Percentiles rank a stretch among this genome's conserved stretches.
phyloP scores from a whole-genome alignment of 1,140 invertebrate species.

The Rhopalosiphum padi region DNA sequence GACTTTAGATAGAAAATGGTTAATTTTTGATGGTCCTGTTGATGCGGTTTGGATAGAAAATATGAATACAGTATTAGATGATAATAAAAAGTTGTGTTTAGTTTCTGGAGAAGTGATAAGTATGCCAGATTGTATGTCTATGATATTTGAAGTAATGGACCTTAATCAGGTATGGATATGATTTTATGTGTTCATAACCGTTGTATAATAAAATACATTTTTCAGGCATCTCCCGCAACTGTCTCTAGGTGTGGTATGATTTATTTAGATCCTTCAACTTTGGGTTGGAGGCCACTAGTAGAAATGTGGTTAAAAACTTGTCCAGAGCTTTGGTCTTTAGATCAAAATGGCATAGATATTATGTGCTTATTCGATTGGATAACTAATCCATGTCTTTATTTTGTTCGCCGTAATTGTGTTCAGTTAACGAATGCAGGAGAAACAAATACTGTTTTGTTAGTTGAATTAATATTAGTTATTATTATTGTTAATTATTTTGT shows the following conservation, averaged over 20 bases:
- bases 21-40: constrained; percentile 78
- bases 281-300: constrained; percentile 82
- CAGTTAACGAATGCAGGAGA: constrained; percentile 77
- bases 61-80: constrained; percentile 81
- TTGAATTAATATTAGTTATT: background rate
- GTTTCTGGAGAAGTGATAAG: constrained; percentile 83
- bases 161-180: constrained; percentile 65
- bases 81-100: constrained; percentile 87
- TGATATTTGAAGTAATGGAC: constrained; percentile 93
- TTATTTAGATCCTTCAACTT: constrained; percentile 72
- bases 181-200: background rate
- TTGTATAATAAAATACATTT: background rate
- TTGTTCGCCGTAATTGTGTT: constrained; percentile 73
- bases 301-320: constrained; percentile 77
- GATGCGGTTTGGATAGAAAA: constrained; percentile 83
- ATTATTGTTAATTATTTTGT: too few species aligned
- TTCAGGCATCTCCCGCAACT: constrained; percentile 82
- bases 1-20: constrained; percentile 81
- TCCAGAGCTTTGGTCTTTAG: constrained; percentile 68
- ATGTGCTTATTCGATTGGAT: constrained; percentile 75
- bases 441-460: constrained; percentile 69
- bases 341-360: constrained; percentile 65
- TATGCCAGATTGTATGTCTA: constrained; percentile 81
- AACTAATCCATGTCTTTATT: constrained; percentile 73
- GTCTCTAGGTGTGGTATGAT: constrained; percentile 91